Base-by-base conservation (phyloP, 2,113 vertebrate genomes). In the Chascanopsetta lugubris region DNA sequence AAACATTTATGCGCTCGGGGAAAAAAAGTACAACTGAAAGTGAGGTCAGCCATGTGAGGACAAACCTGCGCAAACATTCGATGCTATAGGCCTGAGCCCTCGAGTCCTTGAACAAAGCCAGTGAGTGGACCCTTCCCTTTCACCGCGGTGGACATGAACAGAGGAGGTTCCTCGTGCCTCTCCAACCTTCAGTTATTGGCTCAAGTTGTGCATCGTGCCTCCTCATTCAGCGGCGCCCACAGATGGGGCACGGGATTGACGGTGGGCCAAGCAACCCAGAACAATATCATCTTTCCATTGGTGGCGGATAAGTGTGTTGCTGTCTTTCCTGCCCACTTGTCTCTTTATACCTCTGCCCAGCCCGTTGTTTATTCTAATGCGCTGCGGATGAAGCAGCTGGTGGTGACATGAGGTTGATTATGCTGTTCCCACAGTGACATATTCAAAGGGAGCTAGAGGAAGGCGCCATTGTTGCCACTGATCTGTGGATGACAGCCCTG, bases 401-500 rank as follows among this genome's bases (percentile, higher is more conserved):
- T 90, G 79, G 84, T 92, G 92, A 92, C 92, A 92, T 45, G 77
- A 82, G 81, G 82, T 83, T 89, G 85, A 89, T 90, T 89, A 89
- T 88, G 88, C 85, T 86, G 87, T 88, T 87, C 89, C 87, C 80
- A 81, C 85, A 86, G 85, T 87, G 85, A 90, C 83, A 86, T 85
- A 76, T 70, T 89, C 77, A 86, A 88, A 85, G 78, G 79, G 57
- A 29, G 80, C 67, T 6, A n/a, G 71, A 80, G 78, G 77, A 75
- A 78, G 67, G 49, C 69, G 13, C 69, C 63, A 82, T 90, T 89
- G 85, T 86, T 87, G 78, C 68, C 67, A 70, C 72, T 74, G 82
- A 85, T 89, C 92, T 92, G 92, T 79, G 80, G 78, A 76, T 92
- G 92, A 91, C 91, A 93, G 91, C 21, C 40, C 84, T 73, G 84